A percentile compares a stretch with the other conserved stretches of the same genome.
phyloP scores from a whole-genome alignment of 1,140 invertebrate species.

The Cydia fagiglandana region DNA sequence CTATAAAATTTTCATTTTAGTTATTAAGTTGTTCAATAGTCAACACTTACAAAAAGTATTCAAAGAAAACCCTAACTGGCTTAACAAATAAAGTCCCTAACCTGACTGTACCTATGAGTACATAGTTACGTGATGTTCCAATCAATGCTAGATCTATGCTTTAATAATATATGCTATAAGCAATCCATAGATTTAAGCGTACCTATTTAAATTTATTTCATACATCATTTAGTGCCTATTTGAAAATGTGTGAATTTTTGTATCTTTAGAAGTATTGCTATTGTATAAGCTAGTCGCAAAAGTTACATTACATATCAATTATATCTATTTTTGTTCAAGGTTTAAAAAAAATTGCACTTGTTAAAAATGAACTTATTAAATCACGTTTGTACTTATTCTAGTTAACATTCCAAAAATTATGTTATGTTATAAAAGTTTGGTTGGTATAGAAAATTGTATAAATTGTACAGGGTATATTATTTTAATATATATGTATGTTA shows the following conservation, averaged over 20 bases:
- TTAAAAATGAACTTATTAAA: background rate
- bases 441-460: background rate
- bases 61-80: too few species aligned
- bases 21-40: too few species aligned
- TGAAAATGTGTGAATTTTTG: background rate
- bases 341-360: conserved; percentile 9
- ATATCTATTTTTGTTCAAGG: background rate
- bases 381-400: conserved; percentile 14
- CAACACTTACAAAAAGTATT: too few species aligned
- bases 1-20: too few species aligned
- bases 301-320: background rate
- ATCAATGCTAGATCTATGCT: too few species aligned
- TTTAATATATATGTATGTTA: background rate
- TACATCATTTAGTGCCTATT: background rate
- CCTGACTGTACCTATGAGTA: too few species aligned
- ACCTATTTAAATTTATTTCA: background rate
- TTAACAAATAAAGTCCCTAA: too few species aligned
- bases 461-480: background rate
- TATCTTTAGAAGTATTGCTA: background rate
- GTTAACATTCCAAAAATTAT: conserved; percentile 8
- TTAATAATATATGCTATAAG: too few species aligned
- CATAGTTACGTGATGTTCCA: too few species aligned
- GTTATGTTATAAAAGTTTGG: background rate
- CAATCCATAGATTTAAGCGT: background rate
- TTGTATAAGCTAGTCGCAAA: background rate